Percentiles rank a stretch among this genome's conserved stretches.
Evolutionary conservation across 1,140 invertebrate genomes (phyloP).

Genomic region (Bicyclus anynana): DNA sequence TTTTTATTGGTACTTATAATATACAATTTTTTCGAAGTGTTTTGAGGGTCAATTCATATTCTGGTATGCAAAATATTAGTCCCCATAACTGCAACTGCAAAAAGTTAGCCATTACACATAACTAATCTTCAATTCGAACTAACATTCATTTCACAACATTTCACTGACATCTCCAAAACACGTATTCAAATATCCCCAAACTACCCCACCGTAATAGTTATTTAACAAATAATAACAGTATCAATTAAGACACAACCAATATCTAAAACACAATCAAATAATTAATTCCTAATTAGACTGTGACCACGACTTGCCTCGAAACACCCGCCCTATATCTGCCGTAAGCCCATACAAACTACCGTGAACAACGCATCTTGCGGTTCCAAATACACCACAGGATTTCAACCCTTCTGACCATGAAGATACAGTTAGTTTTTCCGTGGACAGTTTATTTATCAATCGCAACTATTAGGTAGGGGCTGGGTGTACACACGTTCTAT

Average conservation of each 20-base stretch:
- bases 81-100: no score
- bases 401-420: background rate
- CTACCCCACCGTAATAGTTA: background rate
- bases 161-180: no score
- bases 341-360: conserved; percentile 20
- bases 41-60: no score
- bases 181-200: no score
- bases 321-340: conserved; percentile 23
- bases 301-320: conserved; percentile 24
- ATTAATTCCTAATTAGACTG: conserved; percentile 32
- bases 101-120: no score
- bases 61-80: no score
- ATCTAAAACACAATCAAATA: conserved; percentile 14
- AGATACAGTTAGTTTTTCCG: background rate
- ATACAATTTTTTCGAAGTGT: no score
- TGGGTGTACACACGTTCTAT: conserved; percentile 37
- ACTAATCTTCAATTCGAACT: no score
- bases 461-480: conserved; percentile 17
- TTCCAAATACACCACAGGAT: background rate
- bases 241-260: background rate
- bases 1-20: no score
- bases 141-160: no score
- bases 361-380: conserved; percentile 4
- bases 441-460: conserved; percentile 8
- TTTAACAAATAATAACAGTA: background rate